These are phyloP conservation scores for Apotomis turbidana DNA, from an alignment of 2,888 invertebrate genomes.

Conservation along the genomic window DNA sequence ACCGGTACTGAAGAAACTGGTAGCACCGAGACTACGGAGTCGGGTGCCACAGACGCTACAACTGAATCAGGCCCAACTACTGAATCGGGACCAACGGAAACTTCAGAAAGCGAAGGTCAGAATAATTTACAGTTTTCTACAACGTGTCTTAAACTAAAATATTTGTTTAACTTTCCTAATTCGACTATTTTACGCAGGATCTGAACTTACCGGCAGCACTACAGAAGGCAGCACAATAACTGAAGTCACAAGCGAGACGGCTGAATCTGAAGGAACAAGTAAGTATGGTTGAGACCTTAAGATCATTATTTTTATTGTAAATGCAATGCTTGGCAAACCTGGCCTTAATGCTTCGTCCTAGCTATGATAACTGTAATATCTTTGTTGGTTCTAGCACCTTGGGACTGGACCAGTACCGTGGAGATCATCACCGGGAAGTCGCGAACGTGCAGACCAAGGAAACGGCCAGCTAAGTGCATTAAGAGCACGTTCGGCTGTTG, in stretches of 20 bases:
- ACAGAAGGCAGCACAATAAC: constrained; percentile 46
- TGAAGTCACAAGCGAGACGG: constrained; percentile 45
- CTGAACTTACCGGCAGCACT: constrained; percentile 37
- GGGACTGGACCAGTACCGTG: constrained; percentile 82
- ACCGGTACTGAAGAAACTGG: constrained; percentile 42
- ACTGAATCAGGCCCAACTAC: constrained; percentile 39
- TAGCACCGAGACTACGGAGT: constrained; percentile 40
- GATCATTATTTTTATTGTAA: no score
- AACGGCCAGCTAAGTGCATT: constrained; percentile 81
- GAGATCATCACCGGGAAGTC: constrained; percentile 75
- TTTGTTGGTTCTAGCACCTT: constrained; percentile 62
- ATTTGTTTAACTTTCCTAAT: background rate
- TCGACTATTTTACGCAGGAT: constrained; percentile 25
- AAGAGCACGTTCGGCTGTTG: constrained; percentile 92
- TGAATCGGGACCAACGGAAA: constrained; percentile 43
- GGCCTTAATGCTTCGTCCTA: no score
- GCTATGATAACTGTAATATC: no score
- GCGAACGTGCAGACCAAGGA: constrained; percentile 83
- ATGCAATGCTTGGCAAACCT: no score
- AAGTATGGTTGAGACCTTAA: constrained; percentile 17
- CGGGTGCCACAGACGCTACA: constrained; percentile 37
- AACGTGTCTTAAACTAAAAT: background rate
- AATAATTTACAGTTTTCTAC: background rate
- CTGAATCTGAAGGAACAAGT: constrained; percentile 45
- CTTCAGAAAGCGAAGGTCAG: constrained; percentile 42